Evolutionary conservation across 2,113 vertebrate genomes (phyloP), one percentile per base, ranked within the genome.

Genomic region (Lutjanus erythropterus): DNA sequence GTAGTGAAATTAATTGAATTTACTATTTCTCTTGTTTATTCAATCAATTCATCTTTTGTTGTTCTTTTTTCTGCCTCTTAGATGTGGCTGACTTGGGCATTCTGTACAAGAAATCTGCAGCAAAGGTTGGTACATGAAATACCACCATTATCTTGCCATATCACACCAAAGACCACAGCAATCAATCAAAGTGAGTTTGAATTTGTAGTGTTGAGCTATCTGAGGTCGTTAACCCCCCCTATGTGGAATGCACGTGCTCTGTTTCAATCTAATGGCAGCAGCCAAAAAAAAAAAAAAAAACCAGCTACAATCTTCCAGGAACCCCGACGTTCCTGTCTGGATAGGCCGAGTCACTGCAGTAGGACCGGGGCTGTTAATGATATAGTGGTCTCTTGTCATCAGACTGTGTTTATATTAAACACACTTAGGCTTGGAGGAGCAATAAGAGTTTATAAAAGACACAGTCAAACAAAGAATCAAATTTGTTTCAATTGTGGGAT

Each of bases 181-280:
- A 88, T 91, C 83, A 86, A 83, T 91, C 89, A 92, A 31, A 75
- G 73, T 9, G 23, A 71, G 77, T 85, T 84, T 88, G 74, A 66
- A 55, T 83, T 78, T 71, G 75, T 79, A 49, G 71, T 61, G 71
- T 73, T 82, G 81, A 90, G 82, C 74, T 91, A 88, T 91, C 81
- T 84, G 68, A 85, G 80, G 78, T 80, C 75, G 35, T 83, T 88
- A 84, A 83, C 89, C 81, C 84, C 84, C 78, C 55, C 25, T n/a
- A 42, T 75, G 49, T 80, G 84, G 91, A 92, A 93, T 88, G 85
- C 80, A 82, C 82, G 88, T 78, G 78, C 76, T 91, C 67, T 86
- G 50, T 89, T 93, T 88, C 64, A 89, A 86, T 64, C 81, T 75
- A 88, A 92, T 89, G 84, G 82, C 76, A 84, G 67, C 75, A 86